Evolutionary conservation across 1,140 invertebrate genomes (phyloP).

Genomic region (Eurosta solidaginis): DNA sequence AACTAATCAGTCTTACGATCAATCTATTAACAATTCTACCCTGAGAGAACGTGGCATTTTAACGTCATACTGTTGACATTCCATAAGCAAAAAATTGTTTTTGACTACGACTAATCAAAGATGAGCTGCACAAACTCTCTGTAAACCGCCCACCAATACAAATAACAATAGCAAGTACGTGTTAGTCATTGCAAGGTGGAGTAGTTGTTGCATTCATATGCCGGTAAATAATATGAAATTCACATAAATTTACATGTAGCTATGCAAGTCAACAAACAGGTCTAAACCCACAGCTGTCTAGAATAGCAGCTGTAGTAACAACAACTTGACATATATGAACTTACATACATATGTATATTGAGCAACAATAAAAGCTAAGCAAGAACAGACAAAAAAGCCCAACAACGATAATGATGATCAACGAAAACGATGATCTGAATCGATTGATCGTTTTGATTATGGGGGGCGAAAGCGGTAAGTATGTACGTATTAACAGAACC

Average conservation of each 20-base stretch:
- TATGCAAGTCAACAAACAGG: neutral
- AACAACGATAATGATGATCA: slow-evolving; percentile 15
- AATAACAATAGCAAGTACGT: neutral
- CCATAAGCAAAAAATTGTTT: too few species aligned
- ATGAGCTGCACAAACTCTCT: neutral
- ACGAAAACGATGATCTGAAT: neutral
- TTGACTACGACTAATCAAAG: too few species aligned
- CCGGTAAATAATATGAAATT: neutral
- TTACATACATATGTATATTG: too few species aligned
- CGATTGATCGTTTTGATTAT: neutral
- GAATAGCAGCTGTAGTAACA: neutral
- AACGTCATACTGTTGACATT: too few species aligned
- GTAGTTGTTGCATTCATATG: neutral
- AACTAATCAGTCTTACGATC: too few species aligned
- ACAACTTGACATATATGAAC: neutral
- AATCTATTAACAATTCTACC: too few species aligned
- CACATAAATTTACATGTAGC: neutral
- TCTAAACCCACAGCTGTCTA: neutral
- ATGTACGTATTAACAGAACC: neutral
- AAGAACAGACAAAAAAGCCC: slow-evolving; percentile 12
- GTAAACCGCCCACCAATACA: neutral
- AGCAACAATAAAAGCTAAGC: neutral
- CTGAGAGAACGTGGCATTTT: too few species aligned
- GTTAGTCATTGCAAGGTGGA: neutral
- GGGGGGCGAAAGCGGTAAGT: neutral